A percentile compares a stretch with the other conserved stretches of the same genome.
Conservation (phyloP, 2,888 invertebrate genomes). For the Neuroscelio doddi region DNA sequence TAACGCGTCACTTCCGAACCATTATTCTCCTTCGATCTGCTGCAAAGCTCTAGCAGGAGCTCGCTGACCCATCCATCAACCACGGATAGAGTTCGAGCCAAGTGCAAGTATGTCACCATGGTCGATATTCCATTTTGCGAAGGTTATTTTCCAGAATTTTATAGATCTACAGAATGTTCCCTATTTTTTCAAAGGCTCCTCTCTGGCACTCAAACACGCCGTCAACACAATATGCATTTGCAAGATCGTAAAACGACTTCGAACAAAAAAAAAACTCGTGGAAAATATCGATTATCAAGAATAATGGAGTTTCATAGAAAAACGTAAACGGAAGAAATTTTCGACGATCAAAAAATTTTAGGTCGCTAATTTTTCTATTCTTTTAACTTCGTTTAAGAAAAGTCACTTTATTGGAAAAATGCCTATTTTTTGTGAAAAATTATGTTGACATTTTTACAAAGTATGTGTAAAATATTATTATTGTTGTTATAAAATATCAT, state of each 20-base stretch:
- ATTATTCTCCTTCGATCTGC: constrained; percentile 45
- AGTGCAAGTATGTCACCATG: constrained; percentile 33
- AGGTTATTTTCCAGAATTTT: constrained; percentile 11
- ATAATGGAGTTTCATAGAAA: no score
- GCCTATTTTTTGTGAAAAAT: no score
- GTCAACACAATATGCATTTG: not conserved
- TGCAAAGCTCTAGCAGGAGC: constrained; percentile 23
- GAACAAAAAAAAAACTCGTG: no score
- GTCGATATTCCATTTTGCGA: constrained; percentile 32
- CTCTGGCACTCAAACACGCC: not conserved
- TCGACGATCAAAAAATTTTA: no score
- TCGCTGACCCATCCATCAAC: constrained; percentile 44
- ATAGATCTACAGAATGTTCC: not conserved
- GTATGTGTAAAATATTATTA: no score
- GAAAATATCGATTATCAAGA: no score
- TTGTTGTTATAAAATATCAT: no score
- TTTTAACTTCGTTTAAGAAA: no score
- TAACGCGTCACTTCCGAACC: constrained; percentile 45
- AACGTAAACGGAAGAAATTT: no score
- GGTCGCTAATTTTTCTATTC: not conserved
- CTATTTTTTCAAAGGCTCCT: not conserved
- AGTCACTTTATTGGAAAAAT: no score
- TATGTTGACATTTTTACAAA: no score
- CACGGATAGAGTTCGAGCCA: constrained; percentile 33
- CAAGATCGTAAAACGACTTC: no score